Evolutionary conservation across 2,888 invertebrate genomes (phyloP), one percentile per base, ranked within the genome.

Genomic region (Netelia melanura): DNA sequence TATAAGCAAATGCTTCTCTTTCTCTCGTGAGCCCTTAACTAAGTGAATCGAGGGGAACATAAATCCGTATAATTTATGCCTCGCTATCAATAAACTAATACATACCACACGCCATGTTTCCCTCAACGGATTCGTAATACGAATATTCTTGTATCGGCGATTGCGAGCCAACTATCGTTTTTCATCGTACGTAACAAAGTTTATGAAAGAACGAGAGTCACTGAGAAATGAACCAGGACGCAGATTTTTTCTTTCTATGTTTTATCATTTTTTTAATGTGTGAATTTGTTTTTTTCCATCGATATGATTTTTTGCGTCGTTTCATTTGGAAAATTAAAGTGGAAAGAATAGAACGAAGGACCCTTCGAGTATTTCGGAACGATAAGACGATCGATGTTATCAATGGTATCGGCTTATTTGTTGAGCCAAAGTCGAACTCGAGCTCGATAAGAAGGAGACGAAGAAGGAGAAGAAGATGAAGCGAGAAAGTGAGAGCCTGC

Each of bases 11-110:
- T 14, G 58, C 68, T 38, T 58, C 56, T 58, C 54, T 64, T 54
- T 70, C 79, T 71, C 30, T 48, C 38, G 38, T 38, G 65, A 80
- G 79, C 83, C 83, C 83, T 84, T 84, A 84, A 84, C 84, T 81
- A 81, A 81, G 71, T 80, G 67, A 84, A 77, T 84, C 76, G 71
- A 72, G 72, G 71, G 30, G 77, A 81, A 62, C 72, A 72, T 84
- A 80, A 84, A 84, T 84, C 72, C 23, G 48, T 67, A 67, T 77
- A 77, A 81, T 84, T 84, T 81, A 80, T 84, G 77, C 72, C 38
- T 67, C 21, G 52, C 72, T 77, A 84, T 84, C 75, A 70, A 84
- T 80, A 71, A 84, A 84, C 80, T 67, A 71, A 81, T 81, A 70
- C 81, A 81, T 81, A 70, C 81, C 76, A 81, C 70, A 48, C 44